phyloP scores from a whole-genome alignment of 2,797 vertebrate species.

The Megalops cyprinoides region DNA sequence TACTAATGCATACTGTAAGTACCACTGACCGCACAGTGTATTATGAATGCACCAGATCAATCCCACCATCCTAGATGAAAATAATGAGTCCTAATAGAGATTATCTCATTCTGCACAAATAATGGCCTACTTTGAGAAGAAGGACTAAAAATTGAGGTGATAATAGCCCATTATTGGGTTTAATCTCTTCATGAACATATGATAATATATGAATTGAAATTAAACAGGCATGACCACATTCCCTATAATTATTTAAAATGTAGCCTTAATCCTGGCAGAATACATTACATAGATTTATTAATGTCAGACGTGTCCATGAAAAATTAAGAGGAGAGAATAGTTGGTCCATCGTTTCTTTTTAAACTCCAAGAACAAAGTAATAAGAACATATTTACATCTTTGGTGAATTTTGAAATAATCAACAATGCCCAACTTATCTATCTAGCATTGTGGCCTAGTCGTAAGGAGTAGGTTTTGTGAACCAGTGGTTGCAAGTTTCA shows the following conservation, averaged over 20 bases:
- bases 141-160: constrained; percentile 46
- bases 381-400: background rate
- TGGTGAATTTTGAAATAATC: too few species aligned
- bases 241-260: constrained; percentile 44
- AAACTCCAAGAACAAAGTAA: background rate
- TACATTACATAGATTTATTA: background rate
- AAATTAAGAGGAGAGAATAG: background rate
- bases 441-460: too few species aligned
- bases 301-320: background rate
- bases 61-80: constrained; percentile 60
- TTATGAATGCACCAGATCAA: constrained; percentile 62
- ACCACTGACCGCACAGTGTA: constrained; percentile 42
- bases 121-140: constrained; percentile 33
- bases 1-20: constrained; percentile 54
- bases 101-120: constrained; percentile 56
- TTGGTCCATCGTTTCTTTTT: background rate
- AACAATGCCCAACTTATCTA: too few species aligned
- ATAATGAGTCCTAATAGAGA: constrained; percentile 58
- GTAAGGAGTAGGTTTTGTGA: too few species aligned
- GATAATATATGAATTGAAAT: constrained; percentile 47
- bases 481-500: too few species aligned
- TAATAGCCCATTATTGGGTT: constrained; percentile 51
- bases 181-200: constrained; percentile 48
- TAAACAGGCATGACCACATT: constrained; percentile 43
- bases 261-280: background rate